Evolutionary conservation across 2,888 invertebrate species (phyloP), one percentile per base, ranked within the genome.

Genomic region (Azorinus chamasolen): DNA sequence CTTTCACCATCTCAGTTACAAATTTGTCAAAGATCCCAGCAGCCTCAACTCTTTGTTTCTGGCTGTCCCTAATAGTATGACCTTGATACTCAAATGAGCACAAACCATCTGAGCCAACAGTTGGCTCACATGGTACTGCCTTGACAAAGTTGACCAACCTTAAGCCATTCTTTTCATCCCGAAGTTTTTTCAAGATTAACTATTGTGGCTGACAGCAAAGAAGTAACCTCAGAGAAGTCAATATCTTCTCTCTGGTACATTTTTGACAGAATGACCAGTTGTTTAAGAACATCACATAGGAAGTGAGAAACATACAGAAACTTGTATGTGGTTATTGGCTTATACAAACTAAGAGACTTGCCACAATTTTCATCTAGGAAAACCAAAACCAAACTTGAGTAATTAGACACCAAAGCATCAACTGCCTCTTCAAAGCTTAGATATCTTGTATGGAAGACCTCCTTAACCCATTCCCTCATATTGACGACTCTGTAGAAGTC

Each of bases 291-390:
- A 68, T 84, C 75, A 32, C 64, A 55, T 12, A 84, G 53, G 45
- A 70, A 79, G 46, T 84, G 58, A 0, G 50, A 64, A 1, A 64
- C 68, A 70, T 79, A 82, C 53, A 82, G 37, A 37, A 81, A 81
- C 62, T 74, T 84, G 55, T 46, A 83, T 4, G 27, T 25, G 27
- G 61, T 74, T 16, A 77, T 61, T 14, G 79, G 68, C 50, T 79
- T 79, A 43, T 79, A 37, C 0, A 74, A 55, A 32, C 43, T 61
- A 1, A 63, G 50, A 3, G 54, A 45, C 51, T 62, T 70, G 1
- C 70, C 63, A 18, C 62, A 54, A 10, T 45, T 63, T 22, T 70
- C 55, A 41, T 70, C 50, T 4, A 62, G 41, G 39, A 70, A 70
- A 20, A 62, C 64, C 6, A 58, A 51, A 5, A 70, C 22, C 6